Base-by-base conservation (phyloP, 2,113 vertebrate species). In the Larimichthys polyactis region DNA sequence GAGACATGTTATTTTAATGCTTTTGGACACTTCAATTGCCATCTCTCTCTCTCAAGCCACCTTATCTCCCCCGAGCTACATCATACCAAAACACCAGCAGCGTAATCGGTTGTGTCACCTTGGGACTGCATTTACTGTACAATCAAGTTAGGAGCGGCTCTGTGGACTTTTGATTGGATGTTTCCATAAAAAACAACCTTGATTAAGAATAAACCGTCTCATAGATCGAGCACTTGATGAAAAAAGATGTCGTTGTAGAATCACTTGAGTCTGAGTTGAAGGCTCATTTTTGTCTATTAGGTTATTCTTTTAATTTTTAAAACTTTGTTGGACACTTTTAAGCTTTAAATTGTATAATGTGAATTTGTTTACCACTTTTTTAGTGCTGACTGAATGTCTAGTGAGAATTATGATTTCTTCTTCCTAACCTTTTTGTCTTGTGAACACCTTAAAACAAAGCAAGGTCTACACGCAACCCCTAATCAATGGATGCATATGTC, bases 1-100 rank as follows among this genome's bases (percentile, higher is more conserved):
- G 65, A 82, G 40, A 48, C 36, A 62, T 79, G 83, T 87, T 82
- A 69, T 86, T 82, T 78, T 89, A 90, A 90, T 81, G 69, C 73
- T 64, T 87, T 46, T 73, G 82, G 89, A 90, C 89, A 85, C 75
- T 36, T 90, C 71, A 87, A 86, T 84, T 72, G 81, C 76, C 64
- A 64, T 83, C 68, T 64, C 78, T 68, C 66, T 71, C 73, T 83
- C 32, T 36, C 17, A 71, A 68, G 66, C 66, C 59, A 52, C 67
- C 66, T 48, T 16, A 68, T 58, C 73, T 63, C 54, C 51, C 58
- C 20, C 16, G 16, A 62, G 71, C 70, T 46, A 60, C 77, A 66
- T 82, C 82, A 52, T 12, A 68, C 16, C 55, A 62, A 70, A 85
- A 80, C 71, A 57, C 46, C 44, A 59, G 75, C 51, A 52, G 55